Base-by-base conservation (phyloP, 2,888 invertebrate species). In the Cordilura impudica region DNA sequence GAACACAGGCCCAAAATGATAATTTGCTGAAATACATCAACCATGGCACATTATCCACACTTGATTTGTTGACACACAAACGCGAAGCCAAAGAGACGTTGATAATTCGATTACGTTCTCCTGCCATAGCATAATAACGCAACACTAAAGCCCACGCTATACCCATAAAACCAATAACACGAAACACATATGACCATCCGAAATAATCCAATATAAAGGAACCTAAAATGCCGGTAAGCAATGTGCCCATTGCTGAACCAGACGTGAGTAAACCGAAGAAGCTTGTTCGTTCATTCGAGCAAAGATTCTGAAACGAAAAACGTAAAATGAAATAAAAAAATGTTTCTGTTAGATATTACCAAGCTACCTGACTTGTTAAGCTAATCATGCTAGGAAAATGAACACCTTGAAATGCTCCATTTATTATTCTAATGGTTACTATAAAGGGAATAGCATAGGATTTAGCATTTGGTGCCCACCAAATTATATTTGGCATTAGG, bases 311-410 rank as follows among this genome's bases (percentile, higher is more conserved):
- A 0, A 82, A 81, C 3, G 0, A 4, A 23, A 49, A 26, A 19
- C 19, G n/a, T 39, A 26, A 16, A 31, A 47, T 12, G 8, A 8
- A 29, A 35, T 43, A 54, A 18, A 29, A 65, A 5, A 14, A 47
- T 49, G 53, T n/a, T 51, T 29, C 14, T 60, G 12, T 10, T 43
- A 19, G 10, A 12, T 10, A n/a, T 35, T 23, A 14, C 2, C 18
- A 12, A 77, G 85, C 84, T 72, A 89, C 90, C 82, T 90, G 91
- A 83, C 93, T 93, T 54, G 93, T 92, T 63, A 94, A 87, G 85
- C 93, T 94, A 63, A 93, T 94, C 91, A 94, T 91, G 83, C 93
- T 92, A 60, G 94, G 94, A 88, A 93, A 93, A 88, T 94, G 94
- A 51, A 93, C 92, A 65, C 93, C 91, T 81, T 94, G 94, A 83